Conservation (phyloP, 2,113 vertebrate genomes). For the Lepisosteus osseus region DNA sequence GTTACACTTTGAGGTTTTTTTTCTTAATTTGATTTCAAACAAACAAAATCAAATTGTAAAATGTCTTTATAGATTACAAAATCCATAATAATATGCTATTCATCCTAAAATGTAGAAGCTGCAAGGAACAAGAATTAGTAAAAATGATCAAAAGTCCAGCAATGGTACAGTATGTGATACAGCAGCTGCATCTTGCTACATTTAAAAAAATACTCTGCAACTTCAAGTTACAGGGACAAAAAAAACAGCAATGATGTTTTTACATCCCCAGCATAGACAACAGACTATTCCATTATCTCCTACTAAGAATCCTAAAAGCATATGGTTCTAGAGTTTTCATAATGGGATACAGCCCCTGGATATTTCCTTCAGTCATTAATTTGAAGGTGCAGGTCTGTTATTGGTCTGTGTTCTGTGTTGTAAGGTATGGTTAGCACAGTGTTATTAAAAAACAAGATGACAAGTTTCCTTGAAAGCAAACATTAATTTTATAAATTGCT, state of each 20-base stretch:
- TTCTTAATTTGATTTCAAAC: too few relatives aligned
- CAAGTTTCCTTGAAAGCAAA: not conserved
- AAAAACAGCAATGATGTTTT: not conserved
- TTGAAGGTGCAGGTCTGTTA: too few relatives aligned
- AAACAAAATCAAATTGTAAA: too few relatives aligned
- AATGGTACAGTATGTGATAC: too few relatives aligned
- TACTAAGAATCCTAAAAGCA: too few relatives aligned
- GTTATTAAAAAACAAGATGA: not conserved
- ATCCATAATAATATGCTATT: too few relatives aligned
- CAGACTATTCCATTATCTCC: not conserved
- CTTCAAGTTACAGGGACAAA: not conserved
- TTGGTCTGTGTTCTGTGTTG: not conserved
- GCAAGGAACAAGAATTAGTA: too few relatives aligned
- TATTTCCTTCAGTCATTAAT: not conserved
- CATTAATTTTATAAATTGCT: not conserved
- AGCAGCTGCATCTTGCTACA: too few relatives aligned
- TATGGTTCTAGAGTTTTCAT: not conserved
- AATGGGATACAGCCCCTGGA: not conserved
- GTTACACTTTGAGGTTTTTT: too few relatives aligned
- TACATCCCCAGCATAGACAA: not conserved
- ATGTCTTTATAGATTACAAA: too few relatives aligned
- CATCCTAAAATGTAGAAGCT: too few relatives aligned
- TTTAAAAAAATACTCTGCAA: not conserved
- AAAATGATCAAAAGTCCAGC: too few relatives aligned
- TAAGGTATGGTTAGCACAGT: not conserved